These are phyloP conservation scores for Formica selysi DNA, from an alignment of 1,140 invertebrate genomes.

Conservation along the genomic window DNA sequence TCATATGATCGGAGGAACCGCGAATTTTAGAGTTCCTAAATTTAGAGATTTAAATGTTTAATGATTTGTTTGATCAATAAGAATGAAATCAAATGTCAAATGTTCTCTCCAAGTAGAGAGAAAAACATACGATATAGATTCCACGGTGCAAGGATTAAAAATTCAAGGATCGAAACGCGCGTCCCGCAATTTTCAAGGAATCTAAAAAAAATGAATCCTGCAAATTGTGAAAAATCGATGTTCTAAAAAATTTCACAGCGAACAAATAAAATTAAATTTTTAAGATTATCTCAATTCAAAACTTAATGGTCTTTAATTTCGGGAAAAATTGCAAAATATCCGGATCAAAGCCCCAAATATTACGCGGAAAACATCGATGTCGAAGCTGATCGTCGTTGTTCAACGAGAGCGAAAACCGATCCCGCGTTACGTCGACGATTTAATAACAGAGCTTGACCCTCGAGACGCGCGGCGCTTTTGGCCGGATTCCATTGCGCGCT, in stretches of 20 bases:
- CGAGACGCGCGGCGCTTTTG: conserved; percentile 44
- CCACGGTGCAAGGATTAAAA: not conserved
- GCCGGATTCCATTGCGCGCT: conserved; percentile 51
- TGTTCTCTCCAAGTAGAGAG: not conserved
- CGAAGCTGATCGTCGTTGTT: not conserved
- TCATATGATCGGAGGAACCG: not conserved
- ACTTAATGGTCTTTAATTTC: not conserved
- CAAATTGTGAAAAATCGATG: too few relatives aligned
- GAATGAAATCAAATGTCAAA: too few relatives aligned
- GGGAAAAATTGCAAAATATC: not conserved
- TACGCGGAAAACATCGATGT: not conserved
- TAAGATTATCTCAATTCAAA: not conserved
- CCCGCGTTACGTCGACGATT: conserved; percentile 46
- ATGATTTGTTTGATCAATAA: too few relatives aligned
- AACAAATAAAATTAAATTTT: not conserved
- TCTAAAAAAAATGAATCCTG: not conserved
- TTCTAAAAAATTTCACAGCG: not conserved
- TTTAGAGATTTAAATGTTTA: not conserved
- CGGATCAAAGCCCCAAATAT: not conserved
- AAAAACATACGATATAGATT: not conserved
- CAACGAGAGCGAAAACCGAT: not conserved
- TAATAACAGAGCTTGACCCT: conserved; percentile 50
- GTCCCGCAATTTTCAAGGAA: not conserved
- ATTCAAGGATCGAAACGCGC: not conserved
- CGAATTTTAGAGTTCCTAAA: too few relatives aligned